A percentile compares a stretch with the other conserved stretches of the same genome.
Conservation (phyloP, 2,113 vertebrate species). For the Notarius lentiginosus region DNA sequence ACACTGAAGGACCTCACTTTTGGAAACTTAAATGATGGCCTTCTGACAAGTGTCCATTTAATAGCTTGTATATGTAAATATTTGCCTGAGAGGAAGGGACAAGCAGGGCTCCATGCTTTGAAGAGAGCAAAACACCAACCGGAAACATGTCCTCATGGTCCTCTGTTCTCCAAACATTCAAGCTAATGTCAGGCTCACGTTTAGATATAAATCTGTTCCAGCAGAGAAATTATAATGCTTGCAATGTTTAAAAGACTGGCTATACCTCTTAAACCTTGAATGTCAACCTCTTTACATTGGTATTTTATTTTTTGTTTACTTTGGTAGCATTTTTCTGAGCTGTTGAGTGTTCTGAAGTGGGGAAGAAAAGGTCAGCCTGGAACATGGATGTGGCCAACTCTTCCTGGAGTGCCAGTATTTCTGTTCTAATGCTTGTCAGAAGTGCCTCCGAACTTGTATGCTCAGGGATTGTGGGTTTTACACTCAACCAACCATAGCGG, state of each 20-base stretch:
- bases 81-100: slow-evolving; percentile 62
- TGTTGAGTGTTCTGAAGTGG: slow-evolving; percentile 20
- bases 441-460: not conserved
- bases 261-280: slow-evolving; percentile 59
- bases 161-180: slow-evolving; percentile 70
- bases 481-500: not conserved
- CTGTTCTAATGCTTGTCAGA: not conserved
- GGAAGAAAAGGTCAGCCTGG: slow-evolving; percentile 16
- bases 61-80: slow-evolving; percentile 70
- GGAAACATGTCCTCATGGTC: slow-evolving; percentile 54
- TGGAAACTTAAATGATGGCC: slow-evolving; percentile 51
- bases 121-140: slow-evolving; percentile 43
- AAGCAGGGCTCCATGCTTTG: slow-evolving; percentile 34
- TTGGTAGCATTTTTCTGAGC: slow-evolving; percentile 39
- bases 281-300: slow-evolving; percentile 60
- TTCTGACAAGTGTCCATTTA: slow-evolving; percentile 63
- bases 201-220: slow-evolving; percentile 69
- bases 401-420: not conserved
- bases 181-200: slow-evolving; percentile 64
- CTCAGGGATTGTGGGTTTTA: not conserved
- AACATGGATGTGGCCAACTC: slow-evolving; percentile 4
- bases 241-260: slow-evolving; percentile 67
- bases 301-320: slow-evolving; percentile 50
- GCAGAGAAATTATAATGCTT: slow-evolving; percentile 66
- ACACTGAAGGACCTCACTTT: slow-evolving; percentile 45